Evolutionary conservation across 2,113 vertebrate species (phyloP), one percentile per base, ranked within the genome.

Genomic region (Lycaon pictus): DNA sequence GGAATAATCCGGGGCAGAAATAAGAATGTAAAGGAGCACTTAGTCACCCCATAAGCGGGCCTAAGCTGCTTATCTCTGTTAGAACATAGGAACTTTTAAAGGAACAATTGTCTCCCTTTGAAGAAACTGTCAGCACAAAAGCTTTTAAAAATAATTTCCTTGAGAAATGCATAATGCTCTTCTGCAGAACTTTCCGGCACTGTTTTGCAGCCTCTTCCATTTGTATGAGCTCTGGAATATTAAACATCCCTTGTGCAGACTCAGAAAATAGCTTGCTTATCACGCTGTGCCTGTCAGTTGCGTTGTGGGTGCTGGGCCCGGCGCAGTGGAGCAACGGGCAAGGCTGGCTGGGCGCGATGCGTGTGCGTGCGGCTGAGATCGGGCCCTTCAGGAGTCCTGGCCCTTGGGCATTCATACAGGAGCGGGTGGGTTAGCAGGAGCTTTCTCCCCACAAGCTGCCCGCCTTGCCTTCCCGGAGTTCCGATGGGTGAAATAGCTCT

Each of bases 71-170:
- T 93, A 92, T 97, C 83, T 96, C 4, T 81, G 95, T 97, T 91
- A 69, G 80, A 97, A 96, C 96, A 95, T 48, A 92, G 88, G 79
- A 93, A 72, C 32, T 80, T 96, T 93, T 43, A 97, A 81, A 95
- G 80, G 69, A 97, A 88, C 92, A 93, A 37, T 95, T 97, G 95
- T 92, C 83, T 98, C 11, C 11, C 89, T 98, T 97, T 95, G 95
- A 97, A 97, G 92, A 97, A 92, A 77, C 94, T 93, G 76, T 96
- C 93, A 95, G 95, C 80, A 58, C 69, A 84, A 97, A 97, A 72
- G 96, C 82, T 96, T 98, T 98, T 97, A 95, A 83, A 95, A 96
- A 96, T 93, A 89, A 95, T 98, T 98, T 98, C 79, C 76, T 95
- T 92, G 79, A 20, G 62, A 95, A 95, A 95, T 72, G 71, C 76